Evolutionary conservation across 2,797 vertebrate genomes (phyloP).

Genomic region (Lacerta bilineata): DNA sequence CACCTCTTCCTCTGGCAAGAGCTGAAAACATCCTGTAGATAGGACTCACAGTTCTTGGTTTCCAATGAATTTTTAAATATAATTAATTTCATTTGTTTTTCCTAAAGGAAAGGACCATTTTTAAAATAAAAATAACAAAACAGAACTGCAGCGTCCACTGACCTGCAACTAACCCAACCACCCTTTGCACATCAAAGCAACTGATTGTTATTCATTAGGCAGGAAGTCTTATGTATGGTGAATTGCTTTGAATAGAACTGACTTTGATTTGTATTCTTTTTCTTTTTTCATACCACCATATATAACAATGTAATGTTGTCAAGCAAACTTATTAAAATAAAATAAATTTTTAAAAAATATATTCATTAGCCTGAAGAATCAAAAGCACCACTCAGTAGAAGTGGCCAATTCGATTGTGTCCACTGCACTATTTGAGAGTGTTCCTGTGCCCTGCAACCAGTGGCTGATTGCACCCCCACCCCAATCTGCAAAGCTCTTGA

Average conservation of each 20-base stretch:
- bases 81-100: too few relatives aligned
- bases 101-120: background rate
- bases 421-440: background rate
- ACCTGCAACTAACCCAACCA: accelerated
- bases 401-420: accelerated
- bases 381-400: accelerated
- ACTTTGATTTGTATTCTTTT: too few relatives aligned
- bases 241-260: too few relatives aligned
- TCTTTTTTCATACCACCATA: too few relatives aligned
- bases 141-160: background rate
- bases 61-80: too few relatives aligned
- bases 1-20: background rate
- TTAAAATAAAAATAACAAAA: too few relatives aligned
- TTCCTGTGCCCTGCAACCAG: constrained; percentile 59
- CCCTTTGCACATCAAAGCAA: background rate
- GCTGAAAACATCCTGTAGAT: background rate
- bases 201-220: background rate
- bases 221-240: too few relatives aligned
- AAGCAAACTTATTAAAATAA: too few relatives aligned
- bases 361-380: accelerated
- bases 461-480: constrained; percentile 1
- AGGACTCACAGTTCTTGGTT: background rate
- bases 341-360: too few relatives aligned
- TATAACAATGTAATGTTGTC: too few relatives aligned
- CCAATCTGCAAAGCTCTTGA: background rate